Base-by-base conservation (phyloP, 2,797 vertebrate genomes). In the Coilia nasus region DNA sequence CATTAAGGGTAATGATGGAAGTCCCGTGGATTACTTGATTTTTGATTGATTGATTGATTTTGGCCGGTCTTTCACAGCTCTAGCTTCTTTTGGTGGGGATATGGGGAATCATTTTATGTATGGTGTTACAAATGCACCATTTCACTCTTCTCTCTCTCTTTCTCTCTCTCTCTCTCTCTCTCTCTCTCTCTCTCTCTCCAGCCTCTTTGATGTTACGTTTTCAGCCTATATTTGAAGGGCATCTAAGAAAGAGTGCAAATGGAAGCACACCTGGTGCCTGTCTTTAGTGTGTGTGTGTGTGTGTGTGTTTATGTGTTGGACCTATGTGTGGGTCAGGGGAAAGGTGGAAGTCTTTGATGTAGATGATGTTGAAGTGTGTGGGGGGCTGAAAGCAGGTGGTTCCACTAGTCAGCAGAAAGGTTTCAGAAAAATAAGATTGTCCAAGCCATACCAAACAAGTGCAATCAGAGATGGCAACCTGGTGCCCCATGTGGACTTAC, bases 331-430 rank as follows among this genome's bases (percentile, higher is more conserved):
- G 28, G 14, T 75, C 31, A 75, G 21, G 67, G 67, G 67, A 41
- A 19, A 4, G 67, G 67, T 75, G 31, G 67, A 41, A 41, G 67
- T 75, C 67, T 75, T 75, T 75, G 67, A 75, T 75, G 46, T 47
- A 47, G 46, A 10, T 47, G 46, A 47, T 47, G 67, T 75, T 15
- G 25, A 19, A 14, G 64, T 64, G 23, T 10, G n/a, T 67, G 9
- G n/a, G 23, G 1, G 62, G 3, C 64, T 31, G 67, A 35, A 12
- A 75, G 12, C 31, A 75, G 67, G 67, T 75, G 67, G 35, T 75
- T 75, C 17, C 17, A 75, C 31, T 75, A 28, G 31, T 75, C 67
- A 75, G 67, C 67, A 75, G 31, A 75, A 75, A 41, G 28, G 15
- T 17, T 41, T 41, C 31, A 41, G 15, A 19, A 15, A 71, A 15